Base-by-base conservation (phyloP, 1,140 invertebrate species). In the Bombus haemorrhoidalis region DNA sequence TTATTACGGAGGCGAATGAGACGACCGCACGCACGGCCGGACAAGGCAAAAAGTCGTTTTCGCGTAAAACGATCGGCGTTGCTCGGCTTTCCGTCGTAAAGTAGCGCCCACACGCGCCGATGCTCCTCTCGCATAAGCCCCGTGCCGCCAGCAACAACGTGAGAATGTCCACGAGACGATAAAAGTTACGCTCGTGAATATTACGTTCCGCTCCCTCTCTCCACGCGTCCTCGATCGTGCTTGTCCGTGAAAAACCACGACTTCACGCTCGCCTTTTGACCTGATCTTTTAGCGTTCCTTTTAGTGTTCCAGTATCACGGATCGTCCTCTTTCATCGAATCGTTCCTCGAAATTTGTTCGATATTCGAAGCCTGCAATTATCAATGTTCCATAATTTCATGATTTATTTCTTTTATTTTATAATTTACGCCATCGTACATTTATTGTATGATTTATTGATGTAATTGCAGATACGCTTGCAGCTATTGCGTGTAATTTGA, bases 131-230 rank as follows among this genome's bases (percentile, higher is more conserved):
- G 86, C 62, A 39, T 41, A 71, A 71, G 76, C 47, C 22, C 72
- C 77, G 62, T 76, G 81, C 84, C 84, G 86, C 87, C 86, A 81
- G 85, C 86, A 91, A 93, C 89, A 92, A 92, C 91, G 88, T 91
- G 90, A 91, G 91, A 93, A 93, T 92, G 92, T 93, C 80, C 91
- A 69, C 84, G 86, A 86, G 86, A 90, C 92, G 91, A 92, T 93
- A 92, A 92, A 93, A 92, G 87, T 92, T 91, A 89, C 88, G 87
- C 90, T 93, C 86, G 88, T 89, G 87, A 92, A 92, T 90, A 92
- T 92, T 92, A 93, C 90, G 83, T 57, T 75, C 25, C 37, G 6
- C 85, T 87, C 88, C 74, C 62, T 87, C 68, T 81, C 57, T 62
- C 59, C 12, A 8, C 25, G 86, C 71, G 66, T 80, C 84, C 87